Base-by-base conservation (phyloP, 30 jellyfish, hydroid and myxozoan species). In the Aurelia sp. region DNA sequence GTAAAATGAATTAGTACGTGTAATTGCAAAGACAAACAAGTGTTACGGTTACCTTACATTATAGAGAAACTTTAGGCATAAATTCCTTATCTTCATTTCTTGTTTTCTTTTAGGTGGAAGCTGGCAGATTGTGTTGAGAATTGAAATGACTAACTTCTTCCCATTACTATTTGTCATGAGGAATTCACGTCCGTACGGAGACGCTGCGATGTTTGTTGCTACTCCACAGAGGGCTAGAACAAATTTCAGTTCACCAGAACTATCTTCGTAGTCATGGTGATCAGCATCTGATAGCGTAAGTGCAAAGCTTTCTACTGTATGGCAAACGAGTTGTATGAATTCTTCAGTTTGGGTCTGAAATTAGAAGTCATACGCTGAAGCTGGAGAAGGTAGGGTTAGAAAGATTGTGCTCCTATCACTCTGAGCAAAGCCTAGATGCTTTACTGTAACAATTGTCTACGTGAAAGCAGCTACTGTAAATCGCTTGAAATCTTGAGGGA, bases 141-240 rank as follows among this genome's bases (percentile, higher is more conserved):
- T 11, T 4, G 91, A 57, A 23, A 74, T 65, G 33, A 86, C 71
- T 18, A 91, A 67, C 78, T n/a, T 73, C 67, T 53, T 60, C 0
- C 96, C 96, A 41, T 16, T 68, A 11, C 51, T 31, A 19, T 76
- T 71, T 6, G 74, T 55, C 88, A 81, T 75, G 4, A 91, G 64
- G 69, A 51, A 77, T 69, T 91, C 98, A 13, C 98, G 58, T 10
- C 98, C 98, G 58, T 65, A 91, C 13, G 98, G 48, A 11, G 98
- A 79, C 11, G 98, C 98, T 50, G 98, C 90, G 35, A 91, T 91
- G 78, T 91, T 91, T 3, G 98, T 91, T 6, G 85, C 90, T 18
- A 86, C 96, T 21, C 98, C 98, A 44, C 90, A 81, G 59, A 91
- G 76, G 13, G 98, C 93, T 19, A 86, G 85, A 8, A 91, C 94